These are phyloP conservation scores for Pocota personata DNA, from an alignment of 2,888 invertebrate genomes.

Conservation along the genomic window DNA sequence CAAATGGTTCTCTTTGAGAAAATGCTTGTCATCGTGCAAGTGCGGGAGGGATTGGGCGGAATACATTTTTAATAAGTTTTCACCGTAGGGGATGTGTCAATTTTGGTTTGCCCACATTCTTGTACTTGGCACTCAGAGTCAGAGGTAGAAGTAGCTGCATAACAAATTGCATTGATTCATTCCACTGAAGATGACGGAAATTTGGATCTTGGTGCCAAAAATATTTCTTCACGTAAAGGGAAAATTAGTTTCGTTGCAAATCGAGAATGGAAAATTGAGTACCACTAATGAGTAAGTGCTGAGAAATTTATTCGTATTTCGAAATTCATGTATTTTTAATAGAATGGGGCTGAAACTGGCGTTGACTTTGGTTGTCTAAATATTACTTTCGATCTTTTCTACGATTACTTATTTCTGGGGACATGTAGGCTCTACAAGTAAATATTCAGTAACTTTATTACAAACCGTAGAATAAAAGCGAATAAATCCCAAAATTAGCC, in stretches of 20 bases:
- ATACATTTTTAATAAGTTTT: constrained; percentile 4
- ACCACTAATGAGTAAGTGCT: background rate
- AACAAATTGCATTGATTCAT: constrained; percentile 27
- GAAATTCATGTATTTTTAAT: background rate
- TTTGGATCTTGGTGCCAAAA: constrained; percentile 29
- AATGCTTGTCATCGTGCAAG: background rate
- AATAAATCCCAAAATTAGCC: too few relatives aligned
- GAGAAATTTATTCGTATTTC: background rate
- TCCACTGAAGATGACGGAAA: constrained; percentile 1
- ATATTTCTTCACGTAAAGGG: background rate
- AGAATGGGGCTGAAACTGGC: background rate
- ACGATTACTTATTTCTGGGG: too few relatives aligned
- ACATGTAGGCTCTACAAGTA: too few relatives aligned
- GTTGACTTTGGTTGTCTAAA: too few relatives aligned
- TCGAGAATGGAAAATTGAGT: background rate
- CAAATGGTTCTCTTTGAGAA: background rate
- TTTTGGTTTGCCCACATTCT: background rate
- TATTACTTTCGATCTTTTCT: too few relatives aligned
- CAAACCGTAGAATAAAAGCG: too few relatives aligned
- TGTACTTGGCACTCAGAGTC: background rate
- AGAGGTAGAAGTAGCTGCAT: background rate
- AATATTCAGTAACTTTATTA: too few relatives aligned
- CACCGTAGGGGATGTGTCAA: constrained; percentile 22
- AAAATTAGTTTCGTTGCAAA: background rate
- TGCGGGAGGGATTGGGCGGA: too few relatives aligned